phyloP scores from a whole-genome alignment of 1,140 invertebrate genomes.

The Condylostylus longicornis region DNA sequence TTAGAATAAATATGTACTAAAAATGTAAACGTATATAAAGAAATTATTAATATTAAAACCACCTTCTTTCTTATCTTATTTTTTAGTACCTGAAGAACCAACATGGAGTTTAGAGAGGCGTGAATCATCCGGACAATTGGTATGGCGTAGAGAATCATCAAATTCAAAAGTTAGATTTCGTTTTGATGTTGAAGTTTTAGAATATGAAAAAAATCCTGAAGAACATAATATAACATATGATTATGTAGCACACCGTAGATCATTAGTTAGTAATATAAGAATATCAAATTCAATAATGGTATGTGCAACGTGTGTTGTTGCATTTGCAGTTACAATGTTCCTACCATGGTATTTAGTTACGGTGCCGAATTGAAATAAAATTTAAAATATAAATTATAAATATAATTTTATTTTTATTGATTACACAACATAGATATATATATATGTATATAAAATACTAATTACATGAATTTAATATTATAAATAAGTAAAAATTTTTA shows the following conservation, averaged over 20 bases:
- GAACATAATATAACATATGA: conserved; percentile 13
- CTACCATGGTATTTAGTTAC: conserved; percentile 36
- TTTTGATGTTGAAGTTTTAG: conserved; percentile 35
- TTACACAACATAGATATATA: too few species aligned
- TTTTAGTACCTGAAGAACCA: conserved; percentile 28
- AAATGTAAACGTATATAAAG: too few species aligned
- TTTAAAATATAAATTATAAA: neutral
- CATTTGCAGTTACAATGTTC: conserved; percentile 33
- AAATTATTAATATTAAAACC: too few species aligned
- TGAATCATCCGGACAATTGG: conserved; percentile 32
- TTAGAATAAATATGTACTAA: too few species aligned
- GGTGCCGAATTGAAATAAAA: neutral
- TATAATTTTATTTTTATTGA: too few species aligned
- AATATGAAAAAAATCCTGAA: conserved; percentile 33
- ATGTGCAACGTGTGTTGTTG: conserved; percentile 33
- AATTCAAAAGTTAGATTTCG: conserved; percentile 35
- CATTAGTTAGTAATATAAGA: conserved; percentile 16
- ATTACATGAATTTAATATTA: too few species aligned
- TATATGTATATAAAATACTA: too few species aligned
- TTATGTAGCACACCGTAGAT: conserved; percentile 12
- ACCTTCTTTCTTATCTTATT: neutral
- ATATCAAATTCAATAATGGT: conserved; percentile 18
- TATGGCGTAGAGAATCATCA: conserved; percentile 35
- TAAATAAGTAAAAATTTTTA: too few species aligned
- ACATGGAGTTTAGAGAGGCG: conserved; percentile 36